Conservation (phyloP, 2,797 vertebrate species). For the Astyanax mexicanus region DNA sequence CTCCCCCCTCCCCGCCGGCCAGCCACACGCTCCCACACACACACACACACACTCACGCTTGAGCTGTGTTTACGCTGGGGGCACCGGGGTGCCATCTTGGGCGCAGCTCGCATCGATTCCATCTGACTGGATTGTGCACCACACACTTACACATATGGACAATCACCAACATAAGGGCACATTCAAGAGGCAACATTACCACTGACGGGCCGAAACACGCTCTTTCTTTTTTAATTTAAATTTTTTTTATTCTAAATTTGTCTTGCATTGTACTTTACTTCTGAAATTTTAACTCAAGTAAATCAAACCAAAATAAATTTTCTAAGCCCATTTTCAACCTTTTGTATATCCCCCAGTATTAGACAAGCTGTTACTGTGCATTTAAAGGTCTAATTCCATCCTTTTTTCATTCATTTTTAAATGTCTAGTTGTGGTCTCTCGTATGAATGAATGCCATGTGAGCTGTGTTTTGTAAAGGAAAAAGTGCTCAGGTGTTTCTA, state of each 20-base stretch:
- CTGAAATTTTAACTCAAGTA: not conserved
- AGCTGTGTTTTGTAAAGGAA: no score
- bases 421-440: no score
- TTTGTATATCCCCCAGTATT: not conserved
- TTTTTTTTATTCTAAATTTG: not conserved
- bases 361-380: not conserved
- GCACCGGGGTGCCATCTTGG: constrained; percentile 54
- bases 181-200: not conserved
- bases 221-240: no score
- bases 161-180: not conserved
- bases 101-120: constrained; percentile 51
- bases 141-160: constrained; percentile 39
- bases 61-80: constrained; percentile 53
- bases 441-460: no score
- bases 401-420: no score
- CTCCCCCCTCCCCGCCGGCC: constrained; percentile 2
- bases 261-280: not conserved
- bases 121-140: constrained; percentile 41
- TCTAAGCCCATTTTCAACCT: not conserved
- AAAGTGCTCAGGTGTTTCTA: no score
- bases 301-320: not conserved
- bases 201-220: no score
- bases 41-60: constrained; percentile 25
- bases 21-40: not conserved
- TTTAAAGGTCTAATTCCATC: not conserved